Conservation (phyloP, 1,140 invertebrate species). For the Doryteuthis pealeii region DNA sequence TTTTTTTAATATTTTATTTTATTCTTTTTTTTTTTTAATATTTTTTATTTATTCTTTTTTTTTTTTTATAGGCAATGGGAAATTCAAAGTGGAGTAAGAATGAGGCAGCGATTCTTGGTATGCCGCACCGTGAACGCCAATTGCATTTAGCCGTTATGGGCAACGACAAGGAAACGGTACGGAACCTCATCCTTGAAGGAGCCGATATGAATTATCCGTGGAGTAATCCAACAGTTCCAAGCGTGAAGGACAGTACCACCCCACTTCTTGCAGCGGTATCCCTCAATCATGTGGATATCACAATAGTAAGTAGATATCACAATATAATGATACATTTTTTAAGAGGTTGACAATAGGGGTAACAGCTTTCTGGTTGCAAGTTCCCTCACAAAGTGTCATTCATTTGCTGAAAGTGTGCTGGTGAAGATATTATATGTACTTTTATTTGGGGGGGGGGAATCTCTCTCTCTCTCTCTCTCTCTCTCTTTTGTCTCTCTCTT, state of each 20-base stretch:
- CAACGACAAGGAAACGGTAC: slow-evolving; percentile 51
- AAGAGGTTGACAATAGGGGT: background rate
- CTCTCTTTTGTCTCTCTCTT: no score
- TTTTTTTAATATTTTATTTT: no score
- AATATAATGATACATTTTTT: slow-evolving; percentile 13
- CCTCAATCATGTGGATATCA: slow-evolving; percentile 57
- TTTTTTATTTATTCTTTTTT: no score
- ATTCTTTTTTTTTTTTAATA: no score
- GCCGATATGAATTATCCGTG: slow-evolving; percentile 58
- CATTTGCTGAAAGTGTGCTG: background rate
- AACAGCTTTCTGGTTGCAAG: no score
- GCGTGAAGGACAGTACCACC: slow-evolving; percentile 58
- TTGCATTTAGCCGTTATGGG: slow-evolving; percentile 57
- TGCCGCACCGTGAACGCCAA: slow-evolving; percentile 53
- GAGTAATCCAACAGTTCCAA: slow-evolving; percentile 55
- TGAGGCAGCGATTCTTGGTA: slow-evolving; percentile 48
- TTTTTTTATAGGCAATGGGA: slow-evolving; percentile 39
- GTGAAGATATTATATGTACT: no score
- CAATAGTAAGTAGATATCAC: slow-evolving; percentile 37
- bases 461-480: no score
- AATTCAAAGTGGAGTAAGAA: slow-evolving; percentile 54
- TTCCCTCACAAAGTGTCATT: background rate
- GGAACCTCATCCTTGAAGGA: slow-evolving; percentile 38
- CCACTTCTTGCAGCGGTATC: slow-evolving; percentile 57
- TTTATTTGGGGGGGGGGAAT: no score